Percentiles rank a stretch among this genome's conserved stretches.
Conservation (phyloP, 2,113 vertebrate species). For the Myotis yumanensis region DNA sequence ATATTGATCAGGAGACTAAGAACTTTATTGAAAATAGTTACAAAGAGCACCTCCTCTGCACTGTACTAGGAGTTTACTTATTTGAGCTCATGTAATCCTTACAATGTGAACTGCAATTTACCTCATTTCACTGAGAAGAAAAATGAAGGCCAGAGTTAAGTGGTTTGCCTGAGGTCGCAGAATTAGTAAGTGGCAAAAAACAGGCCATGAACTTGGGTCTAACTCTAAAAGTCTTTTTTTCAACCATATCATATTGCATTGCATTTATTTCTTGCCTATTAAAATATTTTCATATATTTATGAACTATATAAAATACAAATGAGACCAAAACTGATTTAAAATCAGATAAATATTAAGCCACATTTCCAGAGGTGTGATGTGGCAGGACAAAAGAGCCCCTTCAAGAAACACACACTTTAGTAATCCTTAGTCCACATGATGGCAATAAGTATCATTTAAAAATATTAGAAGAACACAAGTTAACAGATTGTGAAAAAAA, state of each 20-base stretch:
- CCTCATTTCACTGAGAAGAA: neutral
- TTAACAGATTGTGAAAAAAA: neutral
- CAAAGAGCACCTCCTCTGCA: neutral
- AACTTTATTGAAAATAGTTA: neutral
- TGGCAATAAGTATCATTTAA: neutral
- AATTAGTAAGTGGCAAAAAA: conserved; percentile 40
- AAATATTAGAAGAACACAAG: neutral
- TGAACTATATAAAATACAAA: conserved; percentile 7
- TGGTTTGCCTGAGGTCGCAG: neutral
- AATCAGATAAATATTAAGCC: neutral
- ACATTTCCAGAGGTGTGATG: neutral
- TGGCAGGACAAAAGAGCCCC: neutral
- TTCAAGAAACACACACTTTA: neutral
- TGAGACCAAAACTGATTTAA: conserved; percentile 17
- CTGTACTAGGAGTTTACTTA: conserved; percentile 19
- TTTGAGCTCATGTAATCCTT: neutral
- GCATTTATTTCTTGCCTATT: conserved; percentile 30
- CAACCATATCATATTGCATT: neutral
- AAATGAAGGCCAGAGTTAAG: conserved; percentile 29
- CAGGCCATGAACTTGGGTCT: neutral
- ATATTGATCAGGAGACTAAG: neutral
- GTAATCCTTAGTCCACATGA: neutral
- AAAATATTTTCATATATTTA: neutral
- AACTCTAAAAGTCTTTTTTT: neutral
- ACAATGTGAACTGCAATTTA: conserved; percentile 37